Percentiles rank a stretch among this genome's conserved stretches.
Evolutionary conservation across 2,113 vertebrate species (phyloP).

Genomic region (Tursiops truncatus): DNA sequence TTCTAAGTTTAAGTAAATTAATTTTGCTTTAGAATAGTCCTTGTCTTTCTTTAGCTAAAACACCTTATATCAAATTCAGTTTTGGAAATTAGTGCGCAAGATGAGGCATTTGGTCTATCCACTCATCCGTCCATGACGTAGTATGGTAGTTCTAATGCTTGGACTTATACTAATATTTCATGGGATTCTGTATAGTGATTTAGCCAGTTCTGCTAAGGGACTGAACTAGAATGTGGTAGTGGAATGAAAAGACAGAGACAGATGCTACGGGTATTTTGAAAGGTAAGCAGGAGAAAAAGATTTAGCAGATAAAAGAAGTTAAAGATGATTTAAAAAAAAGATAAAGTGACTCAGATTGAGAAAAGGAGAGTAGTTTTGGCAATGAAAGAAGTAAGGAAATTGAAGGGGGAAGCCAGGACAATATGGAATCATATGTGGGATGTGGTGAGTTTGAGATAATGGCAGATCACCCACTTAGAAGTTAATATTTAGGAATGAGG

Average conservation of each 20-base stretch:
- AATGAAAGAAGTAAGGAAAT: background rate
- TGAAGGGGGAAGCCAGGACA: background rate
- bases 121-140: background rate
- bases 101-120: background rate
- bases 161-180: background rate
- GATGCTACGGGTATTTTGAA: background rate
- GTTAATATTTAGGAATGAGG: background rate
- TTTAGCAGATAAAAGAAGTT: background rate
- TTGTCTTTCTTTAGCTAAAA: background rate
- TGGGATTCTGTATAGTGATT: background rate
- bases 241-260: background rate
- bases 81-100: background rate
- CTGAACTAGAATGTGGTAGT: background rate
- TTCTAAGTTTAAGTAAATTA: background rate
- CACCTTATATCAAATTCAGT: background rate
- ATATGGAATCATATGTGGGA: background rate
- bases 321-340: background rate
- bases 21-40: background rate
- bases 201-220: background rate
- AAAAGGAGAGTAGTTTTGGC: background rate
- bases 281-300: background rate
- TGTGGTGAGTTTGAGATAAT: background rate
- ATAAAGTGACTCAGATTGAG: background rate
- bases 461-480: background rate
- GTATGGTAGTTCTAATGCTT: background rate